Base-by-base conservation (phyloP, 1,140 invertebrate species). In the Mylabris phalerata region DNA sequence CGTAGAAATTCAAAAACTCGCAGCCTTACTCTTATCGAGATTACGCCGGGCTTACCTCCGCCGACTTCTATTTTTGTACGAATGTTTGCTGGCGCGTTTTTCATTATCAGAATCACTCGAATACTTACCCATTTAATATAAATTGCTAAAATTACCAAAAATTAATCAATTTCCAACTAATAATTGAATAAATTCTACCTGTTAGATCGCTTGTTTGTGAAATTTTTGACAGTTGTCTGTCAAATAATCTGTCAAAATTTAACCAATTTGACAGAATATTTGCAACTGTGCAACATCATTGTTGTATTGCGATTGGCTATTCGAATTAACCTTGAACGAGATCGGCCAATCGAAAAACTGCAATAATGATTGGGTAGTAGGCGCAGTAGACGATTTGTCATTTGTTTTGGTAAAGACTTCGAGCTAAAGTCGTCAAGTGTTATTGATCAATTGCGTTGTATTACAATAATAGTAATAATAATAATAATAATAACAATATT, bases 61-160 rank as follows among this genome's bases (percentile, higher is more conserved):
- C 46, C 57, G 59, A 58, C 49, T 63, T 63, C 55, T 67, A 65
- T 60, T 63, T 57, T 67, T 66, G 59, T 64, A 61, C 51, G 63
- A 66, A 27, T 56, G 62, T 67, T 66, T 71, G 60, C 51, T 62
- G 27, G 57, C 27, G 39, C 60, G 50, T 60, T 65, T 71, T 59
- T 71, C 67, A 59, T 50, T 65, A 55, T 70, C 68, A 50, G 70
- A 70, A 62, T 70, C 68, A 49, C 67, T 71, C 7, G 70, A 71
- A 66, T 70, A 71, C 62, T 70, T 71, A 67, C 68, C 67, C 70
- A 71, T 71, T n/a, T 42, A n/a, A n/a, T 42, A 42, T 40, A 40
- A 40, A 40, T 7, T 40, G 39, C 10, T 10, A 2, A 10, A 19
- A 19, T 19, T 19, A 2, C 19, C 19, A 19, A 19, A 19, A 19